phyloP scores from a whole-genome alignment of 2,113 vertebrate genomes.

The Rhadina sibilatrix region DNA sequence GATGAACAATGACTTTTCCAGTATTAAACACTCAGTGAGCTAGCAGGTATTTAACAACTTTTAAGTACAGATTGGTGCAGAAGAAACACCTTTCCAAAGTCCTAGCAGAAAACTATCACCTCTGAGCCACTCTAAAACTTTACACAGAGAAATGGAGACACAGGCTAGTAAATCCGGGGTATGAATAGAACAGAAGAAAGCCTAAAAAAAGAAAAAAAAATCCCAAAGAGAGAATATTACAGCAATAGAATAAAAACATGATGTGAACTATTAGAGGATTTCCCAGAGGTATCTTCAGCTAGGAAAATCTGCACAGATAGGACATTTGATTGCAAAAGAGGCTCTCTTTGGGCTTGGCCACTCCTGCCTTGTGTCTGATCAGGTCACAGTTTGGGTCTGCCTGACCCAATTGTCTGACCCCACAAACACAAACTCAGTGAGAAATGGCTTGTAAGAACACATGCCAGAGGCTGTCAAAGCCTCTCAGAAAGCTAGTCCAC shows the following conservation, averaged over 20 bases:
- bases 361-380: background rate
- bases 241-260: background rate
- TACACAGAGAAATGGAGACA: background rate
- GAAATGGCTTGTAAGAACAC: background rate
- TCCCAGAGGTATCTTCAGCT: background rate
- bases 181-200: background rate
- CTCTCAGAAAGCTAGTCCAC: background rate
- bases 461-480: background rate
- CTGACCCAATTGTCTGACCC: background rate
- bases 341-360: background rate
- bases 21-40: background rate
- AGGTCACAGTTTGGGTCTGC: background rate
- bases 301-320: background rate
- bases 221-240: background rate
- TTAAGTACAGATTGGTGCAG: background rate
- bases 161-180: background rate
- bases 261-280: background rate
- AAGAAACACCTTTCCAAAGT: background rate
- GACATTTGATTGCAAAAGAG: background rate
- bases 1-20: background rate
- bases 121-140: background rate
- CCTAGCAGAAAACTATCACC: background rate
- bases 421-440: background rate
- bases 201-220: background rate
- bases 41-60: background rate